Percentiles rank a stretch among this genome's conserved stretches.
phyloP scores from a whole-genome alignment of 2,888 invertebrate genomes.

The Druceiella hillmani region DNA sequence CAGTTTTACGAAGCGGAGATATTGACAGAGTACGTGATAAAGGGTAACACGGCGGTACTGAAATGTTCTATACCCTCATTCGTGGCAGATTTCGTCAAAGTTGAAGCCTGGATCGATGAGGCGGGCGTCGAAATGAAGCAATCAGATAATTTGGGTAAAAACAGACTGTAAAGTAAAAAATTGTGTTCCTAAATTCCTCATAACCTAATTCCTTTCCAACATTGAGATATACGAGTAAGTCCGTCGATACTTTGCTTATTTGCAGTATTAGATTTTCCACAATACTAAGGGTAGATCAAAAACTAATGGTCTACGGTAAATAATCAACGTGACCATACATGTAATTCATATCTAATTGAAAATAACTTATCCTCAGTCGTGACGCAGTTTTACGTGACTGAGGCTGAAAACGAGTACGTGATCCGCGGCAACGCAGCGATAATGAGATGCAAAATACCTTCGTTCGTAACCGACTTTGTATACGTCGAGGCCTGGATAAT shows the following conservation, averaged over 20 bases:
- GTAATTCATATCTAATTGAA: too few relatives aligned
- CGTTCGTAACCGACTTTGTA: slow-evolving; percentile 91
- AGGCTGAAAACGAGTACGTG: slow-evolving; percentile 91
- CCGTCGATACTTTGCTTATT: too few relatives aligned
- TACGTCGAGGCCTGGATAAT: slow-evolving; percentile 80
- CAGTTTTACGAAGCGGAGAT: slow-evolving; percentile 88
- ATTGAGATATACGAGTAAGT: too few relatives aligned
- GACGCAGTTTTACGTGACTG: slow-evolving; percentile 83
- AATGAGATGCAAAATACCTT: slow-evolving; percentile 90
- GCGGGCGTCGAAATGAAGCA: slow-evolving; percentile 64
- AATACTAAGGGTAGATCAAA: too few relatives aligned
- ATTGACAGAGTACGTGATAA: slow-evolving; percentile 84
- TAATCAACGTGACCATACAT: too few relatives aligned
- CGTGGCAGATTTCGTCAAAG: slow-evolving; percentile 87
- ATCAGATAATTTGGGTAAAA: slow-evolving; percentile 65
- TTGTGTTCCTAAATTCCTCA: too few relatives aligned
- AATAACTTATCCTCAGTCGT: slow-evolving; percentile 71
- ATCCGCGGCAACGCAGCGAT: slow-evolving; percentile 88
- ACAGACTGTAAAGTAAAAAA: too few relatives aligned
- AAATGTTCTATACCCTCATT: slow-evolving; percentile 90
- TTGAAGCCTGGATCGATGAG: slow-evolving; percentile 74
- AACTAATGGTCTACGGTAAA: too few relatives aligned
- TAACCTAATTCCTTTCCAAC: too few relatives aligned
- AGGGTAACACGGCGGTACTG: slow-evolving; percentile 80
- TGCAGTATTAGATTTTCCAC: too few relatives aligned